These are phyloP conservation scores for Carcharodon carcharias DNA, from an alignment of 2,797 vertebrate genomes.

Conservation along the genomic window DNA sequence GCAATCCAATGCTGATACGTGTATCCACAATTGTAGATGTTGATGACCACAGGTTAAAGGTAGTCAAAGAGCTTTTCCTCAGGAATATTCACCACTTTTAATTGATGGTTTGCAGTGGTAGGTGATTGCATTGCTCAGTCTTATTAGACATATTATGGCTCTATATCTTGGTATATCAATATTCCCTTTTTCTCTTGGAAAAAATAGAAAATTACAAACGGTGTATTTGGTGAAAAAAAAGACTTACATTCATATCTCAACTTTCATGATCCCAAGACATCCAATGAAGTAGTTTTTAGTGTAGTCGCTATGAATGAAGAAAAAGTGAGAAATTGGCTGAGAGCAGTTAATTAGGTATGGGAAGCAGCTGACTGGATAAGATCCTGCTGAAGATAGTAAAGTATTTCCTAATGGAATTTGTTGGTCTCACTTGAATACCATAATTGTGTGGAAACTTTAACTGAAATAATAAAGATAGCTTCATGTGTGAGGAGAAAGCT, in stretches of 20 bases:
- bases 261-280: neutral
- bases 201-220: neutral
- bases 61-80: constrained; percentile 40
- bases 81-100: no score
- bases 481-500: neutral
- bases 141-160: neutral
- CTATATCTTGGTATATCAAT: neutral
- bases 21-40: constrained; percentile 86
- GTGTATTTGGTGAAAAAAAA: neutral
- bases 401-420: neutral
- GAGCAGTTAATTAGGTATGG: no score
- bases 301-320: neutral
- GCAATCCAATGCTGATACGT: constrained; percentile 81
- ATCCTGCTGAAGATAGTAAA: neutral
- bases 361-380: neutral
- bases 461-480: neutral
- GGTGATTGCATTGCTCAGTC: neutral
- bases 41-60: constrained; percentile 90
- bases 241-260: no score
- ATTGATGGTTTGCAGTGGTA: neutral
- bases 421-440: neutral
- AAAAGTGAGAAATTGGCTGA: neutral
- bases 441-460: neutral
- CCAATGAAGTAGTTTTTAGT: neutral
- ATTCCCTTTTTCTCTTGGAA: neutral